Evolutionary conservation across 2,888 invertebrate genomes (phyloP), one percentile per base, ranked within the genome.

Genomic region (Ornithoptera priamus): DNA sequence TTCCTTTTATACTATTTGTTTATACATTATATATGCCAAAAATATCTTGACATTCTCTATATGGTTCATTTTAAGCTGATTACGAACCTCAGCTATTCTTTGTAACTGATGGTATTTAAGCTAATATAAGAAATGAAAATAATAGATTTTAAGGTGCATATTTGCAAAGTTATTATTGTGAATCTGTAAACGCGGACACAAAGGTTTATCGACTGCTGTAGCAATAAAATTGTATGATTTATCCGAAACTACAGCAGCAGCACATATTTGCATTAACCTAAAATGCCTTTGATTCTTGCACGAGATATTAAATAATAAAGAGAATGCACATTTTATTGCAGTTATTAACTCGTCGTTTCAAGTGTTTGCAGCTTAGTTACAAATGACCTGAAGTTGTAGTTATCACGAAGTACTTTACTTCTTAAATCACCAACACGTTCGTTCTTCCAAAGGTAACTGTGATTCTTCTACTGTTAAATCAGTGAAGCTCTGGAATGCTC

Each of bases 151-250:
- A 79, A 81, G 80, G 78, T 81, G 85, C 82, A 86, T 89, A 88
- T 88, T 87, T 86, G 85, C 86, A 87, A 83, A 84, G 82, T 83
- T 79, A 86, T 87, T 88, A 89, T 89, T 89, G 85, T 86, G 87
- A 84, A 88, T 85, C 83, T 84, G 83, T 85, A 85, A 81, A 83
- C 80, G 74, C 62, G 81, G 83, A 88, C 89, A 89, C 90, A 90
- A 89, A 89, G 89, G 89, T 92, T 92, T 92, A 92, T 86, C 85
- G 88, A 82, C 81, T 86, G 83, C 85, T 85, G 85, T 83, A 81
- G 83, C 80, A 81, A 85, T 91, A 90, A 91, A 91, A 78, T 76
- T 76, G 72, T 72, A 77, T 85, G 88, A 90, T 90, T 90, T 89
- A 90, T 83, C 77, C 78, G 74, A 74, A 76, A 75, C 78, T 76